A percentile compares a stretch with the other conserved stretches of the same genome.
Evolutionary conservation across 2,888 invertebrate species (phyloP).

Genomic region (Saturnia pavonia): DNA sequence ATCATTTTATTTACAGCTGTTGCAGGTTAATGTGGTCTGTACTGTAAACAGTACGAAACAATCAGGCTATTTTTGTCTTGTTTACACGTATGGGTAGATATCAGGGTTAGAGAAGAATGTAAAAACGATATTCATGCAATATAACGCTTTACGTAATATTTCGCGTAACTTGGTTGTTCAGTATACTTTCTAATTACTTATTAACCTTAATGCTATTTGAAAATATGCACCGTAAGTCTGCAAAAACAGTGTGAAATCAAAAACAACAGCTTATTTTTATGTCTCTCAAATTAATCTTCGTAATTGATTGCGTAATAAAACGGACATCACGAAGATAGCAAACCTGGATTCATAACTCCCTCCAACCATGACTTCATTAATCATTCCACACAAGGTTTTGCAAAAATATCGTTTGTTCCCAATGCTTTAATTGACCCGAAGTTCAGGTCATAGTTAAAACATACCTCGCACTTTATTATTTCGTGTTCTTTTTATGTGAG

Average conservation of each 20-base stretch:
- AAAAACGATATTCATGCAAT: slow-evolving; percentile 2
- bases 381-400: slow-evolving; percentile 54
- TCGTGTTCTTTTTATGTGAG: not conserved
- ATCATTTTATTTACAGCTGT: slow-evolving; percentile 76
- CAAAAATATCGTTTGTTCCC: slow-evolving; percentile 45
- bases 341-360: slow-evolving; percentile 56
- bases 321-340: slow-evolving; percentile 43
- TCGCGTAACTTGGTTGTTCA: slow-evolving; percentile 13
- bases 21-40: slow-evolving; percentile 68
- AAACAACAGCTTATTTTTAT: not conserved
- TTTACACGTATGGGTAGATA: slow-evolving; percentile 50
- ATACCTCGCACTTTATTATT: not conserved
- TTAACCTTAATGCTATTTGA: not conserved
- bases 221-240: not conserved
- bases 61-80: slow-evolving; percentile 65
- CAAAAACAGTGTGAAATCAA: not conserved
- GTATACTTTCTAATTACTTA: slow-evolving; percentile 5
- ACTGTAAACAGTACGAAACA: slow-evolving; percentile 67
- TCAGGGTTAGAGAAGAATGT: slow-evolving; percentile 23
- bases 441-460: not conserved
- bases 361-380: slow-evolving; percentile 27
- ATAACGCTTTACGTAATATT: slow-evolving; percentile 2
- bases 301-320: slow-evolving; percentile 13
- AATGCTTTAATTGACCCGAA: slow-evolving; percentile 45
- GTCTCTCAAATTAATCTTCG: slow-evolving; percentile 10